Evolutionary conservation across 1,140 invertebrate species (phyloP), one percentile per base, ranked within the genome.

Genomic region (Aporrectodea caliginosa): DNA sequence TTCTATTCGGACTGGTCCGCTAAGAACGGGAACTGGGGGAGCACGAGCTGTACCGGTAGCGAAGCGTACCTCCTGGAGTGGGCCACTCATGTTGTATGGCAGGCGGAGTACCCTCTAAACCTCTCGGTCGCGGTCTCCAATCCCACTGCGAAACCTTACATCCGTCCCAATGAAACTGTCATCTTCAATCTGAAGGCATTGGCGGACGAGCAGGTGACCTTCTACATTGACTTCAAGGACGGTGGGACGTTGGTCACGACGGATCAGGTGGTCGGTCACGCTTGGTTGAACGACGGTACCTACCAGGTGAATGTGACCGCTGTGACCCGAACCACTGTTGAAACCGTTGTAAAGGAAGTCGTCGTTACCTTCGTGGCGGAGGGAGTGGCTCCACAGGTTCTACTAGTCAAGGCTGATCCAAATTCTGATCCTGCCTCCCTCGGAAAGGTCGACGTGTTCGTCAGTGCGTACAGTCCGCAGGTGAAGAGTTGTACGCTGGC

Each of bases 151-250:
- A 79, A 35, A 69, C 16, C 71, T 6, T 73, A 71, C 35, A 43
- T 73, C 70, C 35, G 73, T n/a, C 33, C 74, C 33, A 77, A 81
- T 0, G 86, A 87, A 79, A 80, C 84, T 16, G 82, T 86, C 1
- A 70, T 77, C 16, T 83, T 86, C 30, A 70, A 79, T 16, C 81
- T 85, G 1, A 80, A 30, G 16, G 70, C 83, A 1, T 82, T 81
- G 33, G 75, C 83, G 32, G 73, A 76, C 31, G 69, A 84, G 31
- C 12, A 16, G 33, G 69, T 79, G 0, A 74, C 79, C 14, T 85
- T 83, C 73, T 79, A 43, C 30, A 81, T 87, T 43, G 81, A 85
- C 16, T 86, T 87, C 79, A 84, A 84, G 12, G 85, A 87, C 81
- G 84, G 84, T 1, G 80, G 76, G 2, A 81, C 35, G 16, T 69